Conservation (phyloP, 1,140 invertebrate genomes). For the Araneus ventricosus region DNA sequence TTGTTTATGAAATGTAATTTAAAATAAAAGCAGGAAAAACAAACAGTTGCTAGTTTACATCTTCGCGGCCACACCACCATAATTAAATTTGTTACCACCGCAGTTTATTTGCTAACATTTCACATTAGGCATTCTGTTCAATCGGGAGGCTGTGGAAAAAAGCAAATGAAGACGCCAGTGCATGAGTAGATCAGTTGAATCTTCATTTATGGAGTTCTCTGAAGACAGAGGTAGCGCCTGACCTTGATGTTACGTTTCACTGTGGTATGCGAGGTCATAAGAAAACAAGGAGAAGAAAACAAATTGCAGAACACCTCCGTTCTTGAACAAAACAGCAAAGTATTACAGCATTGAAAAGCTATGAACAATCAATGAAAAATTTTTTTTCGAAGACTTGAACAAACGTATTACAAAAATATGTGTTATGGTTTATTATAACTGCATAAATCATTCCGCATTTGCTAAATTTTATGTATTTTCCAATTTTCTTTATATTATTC, state of each 20-base stretch:
- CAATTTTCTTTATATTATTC: no score
- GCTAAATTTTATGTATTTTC: no score
- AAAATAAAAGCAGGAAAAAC: no score
- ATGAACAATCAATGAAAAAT: no score
- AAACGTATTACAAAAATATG: no score
- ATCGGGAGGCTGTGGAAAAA: neutral
- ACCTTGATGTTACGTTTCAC: slow-evolving; percentile 5
- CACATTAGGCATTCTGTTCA: neutral
- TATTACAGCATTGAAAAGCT: neutral
- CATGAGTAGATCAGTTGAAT: neutral
- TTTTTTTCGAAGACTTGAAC: no score
- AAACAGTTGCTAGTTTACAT: no score
- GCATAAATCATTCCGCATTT: no score
- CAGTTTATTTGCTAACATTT: neutral
- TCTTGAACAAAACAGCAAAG: neutral
- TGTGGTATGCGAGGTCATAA: neutral
- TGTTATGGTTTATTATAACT: no score
- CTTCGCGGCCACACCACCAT: no score
- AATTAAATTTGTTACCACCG: no score
- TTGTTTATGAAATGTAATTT: no score
- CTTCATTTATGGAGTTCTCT: neutral
- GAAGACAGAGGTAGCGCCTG: neutral
- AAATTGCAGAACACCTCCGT: neutral
- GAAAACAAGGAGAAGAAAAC: neutral
- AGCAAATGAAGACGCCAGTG: neutral